Evolutionary conservation across 2,888 invertebrate species (phyloP).

Genomic region (Halictus ligatus): DNA sequence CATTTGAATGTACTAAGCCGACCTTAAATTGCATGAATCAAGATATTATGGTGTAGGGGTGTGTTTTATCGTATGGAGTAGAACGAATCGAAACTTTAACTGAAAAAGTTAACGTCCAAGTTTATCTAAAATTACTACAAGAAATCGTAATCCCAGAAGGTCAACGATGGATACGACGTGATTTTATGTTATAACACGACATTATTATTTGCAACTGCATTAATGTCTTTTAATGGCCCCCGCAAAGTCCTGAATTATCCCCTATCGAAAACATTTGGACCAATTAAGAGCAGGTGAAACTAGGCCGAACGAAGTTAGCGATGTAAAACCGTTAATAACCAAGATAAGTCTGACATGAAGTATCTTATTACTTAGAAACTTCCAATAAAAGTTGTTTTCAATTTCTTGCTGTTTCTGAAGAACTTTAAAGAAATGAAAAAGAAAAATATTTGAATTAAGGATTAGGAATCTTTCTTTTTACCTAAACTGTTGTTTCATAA

Average conservation of each 20-base stretch:
- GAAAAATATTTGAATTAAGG: neutral
- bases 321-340: neutral
- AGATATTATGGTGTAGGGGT: too few relatives aligned
- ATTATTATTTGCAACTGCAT: neutral
- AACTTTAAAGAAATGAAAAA: neutral
- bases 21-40: too few relatives aligned
- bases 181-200: neutral
- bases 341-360: neutral
- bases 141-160: neutral
- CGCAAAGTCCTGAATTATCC: neutral
- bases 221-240: neutral
- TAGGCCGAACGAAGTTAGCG: neutral
- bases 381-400: neutral
- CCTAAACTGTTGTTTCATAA: neutral
- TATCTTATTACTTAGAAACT: neutral
- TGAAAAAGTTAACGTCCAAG: too few relatives aligned
- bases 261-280: neutral
- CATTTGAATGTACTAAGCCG: too few relatives aligned
- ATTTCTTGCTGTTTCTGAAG: neutral
- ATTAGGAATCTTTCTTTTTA: neutral
- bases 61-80: too few relatives aligned
- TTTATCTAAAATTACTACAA: neutral
- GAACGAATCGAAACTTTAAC: too few relatives aligned
- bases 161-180: neutral
- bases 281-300: neutral